A percentile compares a stretch with the other conserved stretches of the same genome.
Evolutionary conservation across 1,140 invertebrate species (phyloP).

Genomic region (Drosophila yakuba): DNA sequence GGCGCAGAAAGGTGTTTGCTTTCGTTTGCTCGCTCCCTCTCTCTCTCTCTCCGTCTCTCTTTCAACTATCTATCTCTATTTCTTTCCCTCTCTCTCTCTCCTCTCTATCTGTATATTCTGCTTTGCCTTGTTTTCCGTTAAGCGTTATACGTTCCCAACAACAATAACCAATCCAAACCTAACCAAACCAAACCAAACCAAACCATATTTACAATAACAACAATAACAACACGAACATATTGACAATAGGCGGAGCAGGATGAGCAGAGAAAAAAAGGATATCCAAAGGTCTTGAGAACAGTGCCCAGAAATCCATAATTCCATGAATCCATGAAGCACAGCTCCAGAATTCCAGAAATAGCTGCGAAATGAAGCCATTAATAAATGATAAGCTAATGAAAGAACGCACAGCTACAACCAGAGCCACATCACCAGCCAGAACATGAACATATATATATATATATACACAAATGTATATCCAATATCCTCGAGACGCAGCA

Average conservation of each 20-base stretch:
- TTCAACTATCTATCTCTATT: slow-evolving; percentile 6
- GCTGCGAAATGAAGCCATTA: slow-evolving; percentile 33
- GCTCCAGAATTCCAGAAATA: slow-evolving; percentile 12
- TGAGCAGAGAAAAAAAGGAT: slow-evolving; percentile 5
- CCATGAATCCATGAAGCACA: too few species aligned
- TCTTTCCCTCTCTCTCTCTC: slow-evolving; percentile 9
- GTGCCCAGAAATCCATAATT: not conserved
- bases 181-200: not conserved
- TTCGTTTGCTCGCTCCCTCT: slow-evolving; percentile 20
- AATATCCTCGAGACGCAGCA: slow-evolving; percentile 8
- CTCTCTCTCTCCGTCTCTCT: slow-evolving; percentile 7
- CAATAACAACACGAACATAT: slow-evolving; percentile 45
- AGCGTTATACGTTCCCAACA: slow-evolving; percentile 39
- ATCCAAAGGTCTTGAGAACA: slow-evolving; percentile 23
- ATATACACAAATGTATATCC: slow-evolving; percentile 18
- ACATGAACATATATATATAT: slow-evolving; percentile 43
- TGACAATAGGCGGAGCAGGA: slow-evolving; percentile 36
- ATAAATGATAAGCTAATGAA: slow-evolving; percentile 42
- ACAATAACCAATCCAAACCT: slow-evolving; percentile 23
- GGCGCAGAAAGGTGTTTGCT: slow-evolving; percentile 29
- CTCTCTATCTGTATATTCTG: slow-evolving; percentile 26
- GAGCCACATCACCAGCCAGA: slow-evolving; percentile 36
- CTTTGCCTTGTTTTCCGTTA: slow-evolving; percentile 46
- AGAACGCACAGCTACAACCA: slow-evolving; percentile 48
- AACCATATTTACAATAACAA: slow-evolving; percentile 21